phyloP scores from a whole-genome alignment of 1,140 invertebrate genomes.

The Drosophila trapezifrons region DNA sequence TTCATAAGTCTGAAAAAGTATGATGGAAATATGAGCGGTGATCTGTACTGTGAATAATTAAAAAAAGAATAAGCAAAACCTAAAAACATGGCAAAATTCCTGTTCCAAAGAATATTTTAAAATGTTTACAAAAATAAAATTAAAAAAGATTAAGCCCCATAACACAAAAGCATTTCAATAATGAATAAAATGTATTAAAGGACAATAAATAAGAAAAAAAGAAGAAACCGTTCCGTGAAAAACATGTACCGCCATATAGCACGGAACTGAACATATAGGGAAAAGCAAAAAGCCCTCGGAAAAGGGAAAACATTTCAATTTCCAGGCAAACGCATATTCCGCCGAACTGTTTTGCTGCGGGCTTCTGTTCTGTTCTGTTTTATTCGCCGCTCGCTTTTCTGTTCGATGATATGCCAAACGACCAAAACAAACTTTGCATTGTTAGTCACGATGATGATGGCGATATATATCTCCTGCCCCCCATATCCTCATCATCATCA shows the following conservation, averaged over 20 bases:
- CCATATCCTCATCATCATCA: constrained; percentile 19
- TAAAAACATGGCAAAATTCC: no score
- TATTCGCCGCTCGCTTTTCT: constrained; percentile 6
- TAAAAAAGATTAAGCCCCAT: neutral
- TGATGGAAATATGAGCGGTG: no score
- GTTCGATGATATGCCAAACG: constrained; percentile 55
- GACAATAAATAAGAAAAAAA: constrained; percentile 3
- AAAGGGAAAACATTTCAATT: constrained; percentile 41
- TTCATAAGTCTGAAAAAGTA: no score
- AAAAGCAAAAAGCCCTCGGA: constrained; percentile 30
- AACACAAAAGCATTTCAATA: neutral
- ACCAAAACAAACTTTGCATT: constrained; percentile 73
- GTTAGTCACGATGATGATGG: constrained; percentile 64
- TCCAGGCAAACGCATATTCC: constrained; percentile 21
- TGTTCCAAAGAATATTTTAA: no score
- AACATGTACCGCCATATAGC: constrained; percentile 6
- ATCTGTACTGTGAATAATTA: neutral
- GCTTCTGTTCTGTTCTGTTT: constrained; percentile 33
- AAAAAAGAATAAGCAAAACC: neutral
- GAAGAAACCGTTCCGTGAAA: neutral
- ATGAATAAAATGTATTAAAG: neutral
- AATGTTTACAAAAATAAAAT: neutral
- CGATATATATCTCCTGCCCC: constrained; percentile 26
- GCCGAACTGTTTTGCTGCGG: constrained; percentile 38
- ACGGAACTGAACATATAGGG: constrained; percentile 36